Conservation (phyloP, 30 jellyfish, hydroid and myxozoan species). For the Cassiopea andromeda region DNA sequence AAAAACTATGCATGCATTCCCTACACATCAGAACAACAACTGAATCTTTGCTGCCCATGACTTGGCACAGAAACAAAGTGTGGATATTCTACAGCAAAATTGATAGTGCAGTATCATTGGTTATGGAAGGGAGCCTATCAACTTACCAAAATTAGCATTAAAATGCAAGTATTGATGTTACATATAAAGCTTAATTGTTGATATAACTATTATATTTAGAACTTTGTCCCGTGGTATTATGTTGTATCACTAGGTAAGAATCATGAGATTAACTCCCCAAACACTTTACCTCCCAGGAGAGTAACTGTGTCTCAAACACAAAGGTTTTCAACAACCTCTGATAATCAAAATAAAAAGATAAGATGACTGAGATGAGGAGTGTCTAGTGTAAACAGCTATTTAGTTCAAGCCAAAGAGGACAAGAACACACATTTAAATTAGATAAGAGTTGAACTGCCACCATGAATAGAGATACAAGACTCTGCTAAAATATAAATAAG, state of each 20-base stretch:
- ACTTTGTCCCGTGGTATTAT: neutral
- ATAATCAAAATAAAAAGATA: neutral
- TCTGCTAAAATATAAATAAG: neutral
- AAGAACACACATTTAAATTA: neutral
- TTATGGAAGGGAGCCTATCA: too few relatives aligned
- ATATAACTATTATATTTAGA: neutral
- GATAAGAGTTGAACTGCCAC: slow-evolving; percentile 6
- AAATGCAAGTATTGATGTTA: too few relatives aligned
- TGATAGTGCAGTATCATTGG: too few relatives aligned
- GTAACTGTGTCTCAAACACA: neutral
- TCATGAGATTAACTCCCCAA: neutral
- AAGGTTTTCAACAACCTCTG: neutral
- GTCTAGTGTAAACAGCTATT: neutral
- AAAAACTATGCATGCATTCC: too few relatives aligned
- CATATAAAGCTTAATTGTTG: too few relatives aligned
- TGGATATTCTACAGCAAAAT: too few relatives aligned
- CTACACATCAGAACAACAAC: too few relatives aligned
- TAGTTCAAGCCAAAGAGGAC: neutral
- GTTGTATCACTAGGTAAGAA: neutral
- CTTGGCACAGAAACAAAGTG: too few relatives aligned
- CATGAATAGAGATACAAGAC: neutral
- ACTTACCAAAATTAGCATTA: too few relatives aligned
- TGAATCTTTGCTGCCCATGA: too few relatives aligned
- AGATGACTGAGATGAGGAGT: neutral
- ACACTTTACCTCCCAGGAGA: neutral